These are phyloP conservation scores for Peromyscus nudipes DNA, from an alignment of 2,797 vertebrate genomes.

Conservation along the genomic window DNA sequence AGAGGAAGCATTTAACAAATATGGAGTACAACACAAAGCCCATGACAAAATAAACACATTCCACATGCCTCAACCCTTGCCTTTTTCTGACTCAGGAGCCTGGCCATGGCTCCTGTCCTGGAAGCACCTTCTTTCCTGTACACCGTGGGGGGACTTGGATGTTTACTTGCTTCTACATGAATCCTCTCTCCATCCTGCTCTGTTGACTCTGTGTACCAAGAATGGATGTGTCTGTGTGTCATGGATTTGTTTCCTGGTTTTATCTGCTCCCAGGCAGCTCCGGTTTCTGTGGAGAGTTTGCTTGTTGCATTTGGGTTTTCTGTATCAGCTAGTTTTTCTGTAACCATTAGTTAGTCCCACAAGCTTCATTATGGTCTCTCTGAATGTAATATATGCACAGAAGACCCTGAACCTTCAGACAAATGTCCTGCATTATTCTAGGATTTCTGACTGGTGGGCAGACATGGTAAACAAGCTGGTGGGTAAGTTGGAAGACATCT, in stretches of 20 bases:
- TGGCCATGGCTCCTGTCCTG: background rate
- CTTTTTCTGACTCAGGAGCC: background rate
- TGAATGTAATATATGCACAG: slow-evolving; percentile 8
- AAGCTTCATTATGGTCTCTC: slow-evolving; percentile 44
- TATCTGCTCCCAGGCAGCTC: slow-evolving; percentile 22
- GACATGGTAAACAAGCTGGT: background rate
- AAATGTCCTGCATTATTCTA: background rate
- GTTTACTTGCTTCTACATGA: background rate
- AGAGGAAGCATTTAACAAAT: background rate
- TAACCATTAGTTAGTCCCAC: background rate
- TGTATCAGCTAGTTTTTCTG: slow-evolving; percentile 7
- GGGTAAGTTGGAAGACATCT: slow-evolving; percentile 2
- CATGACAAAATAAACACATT: background rate
- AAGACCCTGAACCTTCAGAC: slow-evolving; percentile 25
- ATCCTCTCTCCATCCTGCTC: slow-evolving; percentile 21
- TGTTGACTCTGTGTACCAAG: slow-evolving; percentile 45
- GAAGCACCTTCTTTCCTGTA: background rate
- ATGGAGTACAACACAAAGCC: background rate
- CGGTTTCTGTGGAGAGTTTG: slow-evolving; percentile 2
- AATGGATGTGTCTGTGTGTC: background rate
- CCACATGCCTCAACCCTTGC: background rate
- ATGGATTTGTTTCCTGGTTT: background rate
- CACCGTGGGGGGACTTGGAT: background rate
- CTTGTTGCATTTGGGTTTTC: slow-evolving; percentile 19
- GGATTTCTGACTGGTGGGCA: background rate